These are phyloP conservation scores for Microctonus brassicae DNA, from an alignment of 2,888 invertebrate species.

Conservation along the genomic window DNA sequence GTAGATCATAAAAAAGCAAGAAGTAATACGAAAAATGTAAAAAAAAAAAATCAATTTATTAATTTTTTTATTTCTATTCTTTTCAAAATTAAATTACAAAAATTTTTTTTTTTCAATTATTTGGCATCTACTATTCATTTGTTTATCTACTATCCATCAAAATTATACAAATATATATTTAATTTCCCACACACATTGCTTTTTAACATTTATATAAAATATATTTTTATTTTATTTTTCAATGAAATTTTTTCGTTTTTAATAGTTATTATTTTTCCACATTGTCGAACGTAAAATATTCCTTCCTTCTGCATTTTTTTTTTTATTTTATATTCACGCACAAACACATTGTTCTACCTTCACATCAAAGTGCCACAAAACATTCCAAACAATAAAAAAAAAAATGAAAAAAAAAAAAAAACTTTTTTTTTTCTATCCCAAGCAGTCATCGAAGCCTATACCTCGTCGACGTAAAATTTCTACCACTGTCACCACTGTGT, in stretches of 20 bases:
- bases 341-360: neutral
- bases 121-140: neutral
- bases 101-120: neutral
- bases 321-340: neutral
- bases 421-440: too few species aligned
- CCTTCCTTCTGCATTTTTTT: neutral
- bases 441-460: constrained; percentile 13
- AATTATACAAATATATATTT: neutral
- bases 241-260: neutral
- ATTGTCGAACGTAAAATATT: neutral
- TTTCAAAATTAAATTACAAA: neutral
- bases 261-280: neutral
- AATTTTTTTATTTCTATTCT: neutral
- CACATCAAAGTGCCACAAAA: neutral
- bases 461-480: neutral
- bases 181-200: neutral
- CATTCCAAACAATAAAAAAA: neutral
- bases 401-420: neutral
- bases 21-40: neutral
- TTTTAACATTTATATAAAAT: too few species aligned
- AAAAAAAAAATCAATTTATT: neutral
- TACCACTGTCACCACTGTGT: neutral
- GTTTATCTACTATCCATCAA: too few species aligned
- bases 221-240: too few species aligned
- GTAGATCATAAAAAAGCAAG: neutral